Conservation (phyloP, 2,888 invertebrate genomes). For the Meiosimyza platycephala region DNA sequence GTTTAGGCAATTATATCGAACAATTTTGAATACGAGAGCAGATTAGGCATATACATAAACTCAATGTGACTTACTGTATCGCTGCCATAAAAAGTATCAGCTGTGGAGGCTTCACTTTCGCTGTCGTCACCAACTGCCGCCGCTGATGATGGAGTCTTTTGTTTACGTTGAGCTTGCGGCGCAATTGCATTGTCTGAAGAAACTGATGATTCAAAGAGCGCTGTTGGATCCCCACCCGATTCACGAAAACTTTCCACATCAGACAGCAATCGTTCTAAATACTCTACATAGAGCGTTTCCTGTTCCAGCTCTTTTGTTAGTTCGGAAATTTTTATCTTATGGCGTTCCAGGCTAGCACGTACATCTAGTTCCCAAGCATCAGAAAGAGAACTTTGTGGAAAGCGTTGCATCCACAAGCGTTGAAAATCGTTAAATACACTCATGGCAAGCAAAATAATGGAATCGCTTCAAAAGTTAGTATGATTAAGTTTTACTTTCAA, state of each 20-base stretch:
- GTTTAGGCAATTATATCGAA: slow-evolving; percentile 33
- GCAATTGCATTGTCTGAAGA: slow-evolving; percentile 42
- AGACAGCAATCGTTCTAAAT: slow-evolving; percentile 84
- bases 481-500: background rate
- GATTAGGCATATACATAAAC: background rate
- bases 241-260: slow-evolving; percentile 87
- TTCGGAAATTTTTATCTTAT: slow-evolving; percentile 86
- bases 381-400: slow-evolving; percentile 90
- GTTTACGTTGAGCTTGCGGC: slow-evolving; percentile 11
- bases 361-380: slow-evolving; percentile 95
- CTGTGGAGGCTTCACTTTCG: slow-evolving; percentile 33
- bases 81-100: background rate
- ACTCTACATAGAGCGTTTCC: slow-evolving; percentile 91
- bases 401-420: slow-evolving; percentile 91
- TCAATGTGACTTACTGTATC: slow-evolving; percentile 17
- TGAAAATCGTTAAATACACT: slow-evolving; percentile 92
- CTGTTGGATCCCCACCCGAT: slow-evolving; percentile 66
- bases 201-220: slow-evolving; percentile 66
- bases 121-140: slow-evolving; percentile 15
- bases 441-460: slow-evolving; percentile 67
- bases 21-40: background rate
- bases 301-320: slow-evolving; percentile 88
- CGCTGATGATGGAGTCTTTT: slow-evolving; percentile 28
- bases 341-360: slow-evolving; percentile 87
- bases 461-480: background rate